phyloP scores from a whole-genome alignment of 2,113 vertebrate species.

The Protobothrops flavoviridis region DNA sequence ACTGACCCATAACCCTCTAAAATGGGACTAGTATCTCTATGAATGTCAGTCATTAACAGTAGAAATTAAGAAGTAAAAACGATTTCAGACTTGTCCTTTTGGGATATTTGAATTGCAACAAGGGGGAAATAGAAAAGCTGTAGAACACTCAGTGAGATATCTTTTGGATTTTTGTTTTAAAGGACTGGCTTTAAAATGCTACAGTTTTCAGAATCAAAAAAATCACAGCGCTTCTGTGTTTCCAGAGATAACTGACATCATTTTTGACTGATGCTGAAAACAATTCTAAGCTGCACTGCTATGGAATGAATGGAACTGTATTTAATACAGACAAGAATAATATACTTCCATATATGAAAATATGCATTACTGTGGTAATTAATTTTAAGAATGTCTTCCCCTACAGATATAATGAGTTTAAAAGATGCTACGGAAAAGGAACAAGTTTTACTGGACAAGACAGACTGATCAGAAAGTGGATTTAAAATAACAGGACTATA shows the following conservation, averaged over 20 bases:
- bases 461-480: neutral
- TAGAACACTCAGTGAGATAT: neutral
- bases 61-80: conserved; percentile 52
- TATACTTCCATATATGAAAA: conserved; percentile 32
- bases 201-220: conserved; percentile 37
- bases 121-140: neutral
- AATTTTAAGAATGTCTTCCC: neutral
- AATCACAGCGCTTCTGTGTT: conserved; percentile 21
- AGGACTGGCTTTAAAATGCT: conserved; percentile 12
- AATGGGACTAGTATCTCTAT: conserved; percentile 65
- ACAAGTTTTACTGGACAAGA: neutral
- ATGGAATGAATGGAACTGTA: conserved; percentile 56
- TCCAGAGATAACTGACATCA: conserved; percentile 37
- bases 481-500: neutral
- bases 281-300: conserved; percentile 60
- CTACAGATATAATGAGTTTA: neutral
- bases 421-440: neutral
- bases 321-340: conserved; percentile 39
- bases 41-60: conserved; percentile 60
- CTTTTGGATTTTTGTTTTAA: neutral
- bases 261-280: conserved; percentile 58
- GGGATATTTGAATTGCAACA: conserved; percentile 47
- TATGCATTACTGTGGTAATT: conserved; percentile 20
- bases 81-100: conserved; percentile 55
- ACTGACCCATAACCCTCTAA: conserved; percentile 74